Evolutionary conservation across 92 coral and sea anemone genomes (phyloP), one percentile per base, ranked within the genome.

Genomic region (Bergia puertoricense): DNA sequence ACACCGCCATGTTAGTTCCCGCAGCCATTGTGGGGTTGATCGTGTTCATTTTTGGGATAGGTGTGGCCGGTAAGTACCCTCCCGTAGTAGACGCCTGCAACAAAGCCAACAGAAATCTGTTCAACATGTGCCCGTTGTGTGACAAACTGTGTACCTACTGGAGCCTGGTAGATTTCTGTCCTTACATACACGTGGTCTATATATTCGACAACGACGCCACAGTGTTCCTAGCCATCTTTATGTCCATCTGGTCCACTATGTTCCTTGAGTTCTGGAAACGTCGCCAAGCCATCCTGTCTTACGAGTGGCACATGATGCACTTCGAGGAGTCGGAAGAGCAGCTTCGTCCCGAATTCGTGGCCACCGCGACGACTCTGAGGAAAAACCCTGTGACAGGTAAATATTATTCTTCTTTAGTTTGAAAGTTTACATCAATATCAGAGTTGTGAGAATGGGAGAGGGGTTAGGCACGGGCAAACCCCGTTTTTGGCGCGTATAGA

Each of bases 181-280:
- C 92, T 40, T 95, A 94, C 54, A 92, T 95, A 51, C 86, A 90
- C 30, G 97, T 91, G 38, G 96, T 95, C 0, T 95, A 95, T 74
- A 92, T 95, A 51, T 95, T 97, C 71, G 99, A 97, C 89, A 97
- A 97, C 73, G 93, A 95, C 86, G 56, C 90, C 80, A 95, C 99
- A 0, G 94, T 97, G 66, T 89, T 82, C 43, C 93, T 97, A 72
- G 99, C 99, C 40, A 88, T 94, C 51, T 92, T 97, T 81, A 97
- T 97, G 99, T 95, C 99, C 2, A 85, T 97, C 85, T 97, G 99
- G 99, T 97, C 99, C 51, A 97, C 99, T 0, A 77, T 97, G 75
- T 97, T 97, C 92, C 91, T 97, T 69, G 99, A 97, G 89, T 94
- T 97, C 81, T 97, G 99, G 99, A 97, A 97, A 89, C 94, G 99